Evolutionary conservation across 30 jellyfish, hydroid and myxozoan species (phyloP).

Genomic region (Catostylus mosaicus): DNA sequence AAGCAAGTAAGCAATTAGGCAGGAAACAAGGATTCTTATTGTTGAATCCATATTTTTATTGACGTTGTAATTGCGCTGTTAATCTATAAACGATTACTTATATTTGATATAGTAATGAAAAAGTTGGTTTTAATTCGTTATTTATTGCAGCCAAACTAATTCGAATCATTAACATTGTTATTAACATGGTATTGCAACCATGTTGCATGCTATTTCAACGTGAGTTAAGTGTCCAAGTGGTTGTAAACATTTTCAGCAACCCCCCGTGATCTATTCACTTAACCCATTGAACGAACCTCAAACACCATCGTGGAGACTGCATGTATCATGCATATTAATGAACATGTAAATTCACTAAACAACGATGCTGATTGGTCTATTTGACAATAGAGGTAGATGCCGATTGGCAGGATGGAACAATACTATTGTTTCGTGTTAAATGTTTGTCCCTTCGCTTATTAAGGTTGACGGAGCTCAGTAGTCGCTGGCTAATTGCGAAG

Average conservation of each 20-base stretch:
- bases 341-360: conserved; percentile 9
- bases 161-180: not conserved
- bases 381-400: not conserved
- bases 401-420: conserved; percentile 57
- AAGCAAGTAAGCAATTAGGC: too few relatives aligned
- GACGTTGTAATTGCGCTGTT: too few relatives aligned
- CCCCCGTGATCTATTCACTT: conserved; percentile 43
- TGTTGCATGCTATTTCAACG: not conserved
- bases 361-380: conserved; percentile 56
- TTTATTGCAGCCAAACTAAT: not conserved
- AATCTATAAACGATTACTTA: too few relatives aligned
- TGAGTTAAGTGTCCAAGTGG: not conserved
- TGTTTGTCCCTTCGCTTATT: conserved; percentile 52
- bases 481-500: conserved; percentile 61
- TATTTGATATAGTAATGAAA: too few relatives aligned
- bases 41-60: too few relatives aligned
- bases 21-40: too few relatives aligned
- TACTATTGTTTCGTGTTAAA: conserved; percentile 39
- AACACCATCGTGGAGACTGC: conserved; percentile 81
- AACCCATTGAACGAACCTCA: conserved; percentile 17
- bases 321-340: conserved; percentile 77
- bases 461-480: conserved; percentile 35
- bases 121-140: not conserved
- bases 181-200: not conserved
- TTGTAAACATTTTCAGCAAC: not conserved